These are phyloP conservation scores for Corythornis cristatus DNA, from an alignment of 2,113 vertebrate genomes.

Conservation along the genomic window DNA sequence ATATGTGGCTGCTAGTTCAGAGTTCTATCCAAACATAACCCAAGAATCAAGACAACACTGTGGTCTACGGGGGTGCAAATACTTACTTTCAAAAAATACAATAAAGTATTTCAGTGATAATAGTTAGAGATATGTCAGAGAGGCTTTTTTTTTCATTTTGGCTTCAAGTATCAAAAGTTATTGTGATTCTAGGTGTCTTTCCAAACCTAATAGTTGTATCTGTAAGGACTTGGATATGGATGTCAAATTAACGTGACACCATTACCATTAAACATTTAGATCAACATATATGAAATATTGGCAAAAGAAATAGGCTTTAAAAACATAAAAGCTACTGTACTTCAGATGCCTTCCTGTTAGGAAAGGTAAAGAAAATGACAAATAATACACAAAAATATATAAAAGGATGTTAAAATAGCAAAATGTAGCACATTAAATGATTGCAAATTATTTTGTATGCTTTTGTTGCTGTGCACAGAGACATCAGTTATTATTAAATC, in stretches of 20 bases:
- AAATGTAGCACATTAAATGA: not conserved
- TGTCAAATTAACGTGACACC: not conserved
- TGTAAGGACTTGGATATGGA: not conserved
- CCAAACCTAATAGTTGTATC: not conserved
- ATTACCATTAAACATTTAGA: not conserved
- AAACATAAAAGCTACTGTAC: not conserved
- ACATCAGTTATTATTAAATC: not conserved
- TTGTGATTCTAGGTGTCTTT: not conserved
- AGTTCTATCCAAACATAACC: not conserved
- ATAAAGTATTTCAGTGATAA: not conserved
- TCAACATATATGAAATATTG: not conserved
- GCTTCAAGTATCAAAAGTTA: not conserved
- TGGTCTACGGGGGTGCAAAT: not conserved
- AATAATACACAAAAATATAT: not conserved
- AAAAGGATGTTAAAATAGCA: not conserved
- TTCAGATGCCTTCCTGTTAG: not conserved
- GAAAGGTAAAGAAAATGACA: not conserved
- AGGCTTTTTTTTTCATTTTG: not conserved
- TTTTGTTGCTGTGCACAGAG: not conserved
- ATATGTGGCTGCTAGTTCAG: not conserved
- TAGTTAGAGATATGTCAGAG: not conserved
- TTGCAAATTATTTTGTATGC: not conserved
- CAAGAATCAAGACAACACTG: not conserved
- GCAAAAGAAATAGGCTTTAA: not conserved
- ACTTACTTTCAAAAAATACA: not conserved